Evolutionary conservation across 2,797 vertebrate genomes (phyloP).

Genomic region (Danio choprae): DNA sequence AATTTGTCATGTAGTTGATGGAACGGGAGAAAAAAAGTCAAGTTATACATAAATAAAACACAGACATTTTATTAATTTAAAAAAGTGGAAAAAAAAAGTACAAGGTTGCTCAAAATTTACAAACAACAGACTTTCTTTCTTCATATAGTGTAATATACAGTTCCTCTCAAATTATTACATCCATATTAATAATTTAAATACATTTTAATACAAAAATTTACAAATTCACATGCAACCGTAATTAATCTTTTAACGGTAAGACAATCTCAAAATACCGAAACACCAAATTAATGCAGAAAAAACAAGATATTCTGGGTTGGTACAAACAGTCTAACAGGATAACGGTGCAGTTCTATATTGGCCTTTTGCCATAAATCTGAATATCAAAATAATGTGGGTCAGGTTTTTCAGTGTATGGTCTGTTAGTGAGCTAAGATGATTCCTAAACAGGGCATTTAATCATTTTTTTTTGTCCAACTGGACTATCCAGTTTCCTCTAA

Average conservation of each 20-base stretch:
- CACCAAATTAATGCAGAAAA: constrained; percentile 47
- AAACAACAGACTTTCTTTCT: constrained; percentile 49
- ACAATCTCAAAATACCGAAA: constrained; percentile 47
- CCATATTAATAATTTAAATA: constrained; percentile 47
- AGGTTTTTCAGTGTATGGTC: background rate
- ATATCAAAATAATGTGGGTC: background rate
- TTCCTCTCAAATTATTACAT: constrained; percentile 43
- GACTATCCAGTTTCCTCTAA: background rate
- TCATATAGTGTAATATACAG: constrained; percentile 28
- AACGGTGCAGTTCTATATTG: constrained; percentile 46
- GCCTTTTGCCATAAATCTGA: constrained; percentile 21
- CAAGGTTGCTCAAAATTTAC: constrained; percentile 50
- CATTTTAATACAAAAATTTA: constrained; percentile 59
- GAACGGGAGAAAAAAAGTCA: background rate
- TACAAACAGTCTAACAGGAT: constrained; percentile 53
- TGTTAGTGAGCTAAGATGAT: constrained; percentile 14
- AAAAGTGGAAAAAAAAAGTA: constrained; percentile 45
- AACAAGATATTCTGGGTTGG: constrained; percentile 19
- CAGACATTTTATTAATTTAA: constrained; percentile 55
- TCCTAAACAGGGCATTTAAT: background rate
- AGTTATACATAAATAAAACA: constrained; percentile 25
- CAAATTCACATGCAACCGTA: constrained; percentile 56
- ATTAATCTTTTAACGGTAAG: constrained; percentile 45
- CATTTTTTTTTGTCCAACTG: background rate
- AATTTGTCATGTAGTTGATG: background rate